phyloP scores from a whole-genome alignment of 2,797 vertebrate species.

The Dicrostonyx torquatus region DNA sequence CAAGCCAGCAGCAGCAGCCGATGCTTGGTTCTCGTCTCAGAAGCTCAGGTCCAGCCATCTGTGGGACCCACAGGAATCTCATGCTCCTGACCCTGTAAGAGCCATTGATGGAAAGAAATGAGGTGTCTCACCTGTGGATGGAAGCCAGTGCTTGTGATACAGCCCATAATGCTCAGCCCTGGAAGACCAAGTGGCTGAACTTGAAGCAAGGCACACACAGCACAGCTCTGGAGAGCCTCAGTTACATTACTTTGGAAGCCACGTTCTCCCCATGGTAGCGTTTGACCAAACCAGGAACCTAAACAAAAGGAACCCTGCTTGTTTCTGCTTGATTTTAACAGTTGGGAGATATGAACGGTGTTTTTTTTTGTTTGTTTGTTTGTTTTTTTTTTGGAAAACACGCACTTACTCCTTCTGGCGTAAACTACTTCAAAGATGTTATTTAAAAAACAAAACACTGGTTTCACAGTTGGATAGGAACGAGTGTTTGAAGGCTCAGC shows the following conservation, averaged over 20 bases:
- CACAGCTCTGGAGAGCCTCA: neutral
- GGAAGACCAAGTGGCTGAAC: neutral
- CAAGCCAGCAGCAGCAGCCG: neutral
- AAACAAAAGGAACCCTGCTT: neutral
- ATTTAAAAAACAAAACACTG: slow-evolving; percentile 11
- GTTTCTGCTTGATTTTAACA: neutral
- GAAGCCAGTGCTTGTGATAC: neutral
- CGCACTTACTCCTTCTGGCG: neutral
- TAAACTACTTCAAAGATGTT: slow-evolving; percentile 7
- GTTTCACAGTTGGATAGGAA: slow-evolving; percentile 53
- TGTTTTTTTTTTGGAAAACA: slow-evolving; percentile 57
- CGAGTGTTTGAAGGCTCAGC: slow-evolving; percentile 32
- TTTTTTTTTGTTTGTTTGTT: no score
- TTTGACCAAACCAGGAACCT: neutral
- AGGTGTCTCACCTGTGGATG: neutral
- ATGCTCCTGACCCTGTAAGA: neutral
- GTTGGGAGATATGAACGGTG: neutral
- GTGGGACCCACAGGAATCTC: neutral
- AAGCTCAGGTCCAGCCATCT: neutral
- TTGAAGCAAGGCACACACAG: no score
- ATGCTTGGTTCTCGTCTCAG: neutral
- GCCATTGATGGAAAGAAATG: neutral
- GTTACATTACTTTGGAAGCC: neutral
- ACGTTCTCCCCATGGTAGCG: neutral
- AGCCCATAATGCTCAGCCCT: neutral